These are phyloP conservation scores for Polypterus bichir DNA, from an alignment of 2,113 vertebrate genomes.

Conservation along the genomic window DNA sequence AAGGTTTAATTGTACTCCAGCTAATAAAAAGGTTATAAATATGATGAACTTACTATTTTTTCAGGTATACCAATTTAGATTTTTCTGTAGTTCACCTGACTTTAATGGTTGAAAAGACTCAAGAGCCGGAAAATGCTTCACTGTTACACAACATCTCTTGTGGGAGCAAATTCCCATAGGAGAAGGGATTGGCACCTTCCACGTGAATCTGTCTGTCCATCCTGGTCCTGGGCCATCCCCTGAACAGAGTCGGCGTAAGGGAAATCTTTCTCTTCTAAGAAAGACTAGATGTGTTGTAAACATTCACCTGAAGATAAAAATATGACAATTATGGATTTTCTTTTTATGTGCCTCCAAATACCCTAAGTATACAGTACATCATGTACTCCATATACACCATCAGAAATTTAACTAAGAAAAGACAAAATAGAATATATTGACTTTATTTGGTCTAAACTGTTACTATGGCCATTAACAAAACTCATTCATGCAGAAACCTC, in stretches of 20 bases:
- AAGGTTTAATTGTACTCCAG: too few species aligned
- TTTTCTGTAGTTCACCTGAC: too few species aligned
- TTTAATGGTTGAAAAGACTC: too few species aligned
- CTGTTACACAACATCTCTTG: too few species aligned
- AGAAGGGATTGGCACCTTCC: constrained; percentile 40
- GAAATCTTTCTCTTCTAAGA: constrained; percentile 31
- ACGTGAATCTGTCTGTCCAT: constrained; percentile 55
- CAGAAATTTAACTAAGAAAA: background rate
- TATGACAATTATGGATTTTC: constrained; percentile 1
- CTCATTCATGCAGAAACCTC: background rate
- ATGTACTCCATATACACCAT: background rate
- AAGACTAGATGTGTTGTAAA: constrained; percentile 34
- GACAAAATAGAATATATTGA: background rate
- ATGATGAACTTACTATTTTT: too few species aligned
- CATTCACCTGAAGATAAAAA: constrained; percentile 50
- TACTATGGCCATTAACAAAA: background rate
- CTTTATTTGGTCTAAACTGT: background rate
- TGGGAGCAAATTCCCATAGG: constrained; percentile 4
- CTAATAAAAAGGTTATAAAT: too few species aligned
- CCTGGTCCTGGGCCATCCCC: constrained; percentile 67
- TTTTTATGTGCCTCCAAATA: background rate
- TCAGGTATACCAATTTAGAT: too few species aligned
- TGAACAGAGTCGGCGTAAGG: constrained; percentile 49
- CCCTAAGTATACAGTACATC: background rate
- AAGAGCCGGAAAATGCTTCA: too few species aligned